Base-by-base conservation (phyloP, 2,888 invertebrate genomes). In the Dryadula phaetusa region DNA sequence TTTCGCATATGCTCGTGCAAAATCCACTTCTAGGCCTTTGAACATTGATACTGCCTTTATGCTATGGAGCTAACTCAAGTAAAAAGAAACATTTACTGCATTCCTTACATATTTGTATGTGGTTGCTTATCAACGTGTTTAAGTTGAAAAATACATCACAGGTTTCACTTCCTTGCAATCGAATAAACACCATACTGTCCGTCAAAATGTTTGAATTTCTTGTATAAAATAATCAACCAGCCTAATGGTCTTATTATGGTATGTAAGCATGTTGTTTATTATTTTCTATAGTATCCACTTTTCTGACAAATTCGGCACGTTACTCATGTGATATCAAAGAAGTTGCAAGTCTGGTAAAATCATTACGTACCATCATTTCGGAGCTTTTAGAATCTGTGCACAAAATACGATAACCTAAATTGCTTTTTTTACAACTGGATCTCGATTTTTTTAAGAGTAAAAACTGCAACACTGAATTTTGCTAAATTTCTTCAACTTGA, bases 71-170 rank as follows among this genome's bases (percentile, higher is more conserved):
- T 0, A n/a, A n/a, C n/a, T n/a, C n/a, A n/a, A n/a, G n/a, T n/a
- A 79, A 78, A 40, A 80, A 86, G 54, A 87, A 90, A 2, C 74
- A 79, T 76, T 80, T 83, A 0, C 83, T 82, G 60, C 88, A 90
- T 1, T 77, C 66, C 0, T 73, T 56, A 64, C 90, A 90, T 44
- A 80, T 80, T 22, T 83, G 82, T 80, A 22, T 83, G 82, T 0
- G 75, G 69, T 18, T 82, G 75, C 56, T 86, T 10, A 76, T 79
- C 4, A 86, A 70, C 0, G 79, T 75, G 0, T 79, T 75, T 62
- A 79, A 79, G 20, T 74, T 78, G 0, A 77, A 74, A 64, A 85
- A 87, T 0, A 72, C 79, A 5, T 82, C 81, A 62, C 87, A 87
- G 0, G 82, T 82, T 14, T 82, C 88, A 88, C 69, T 82, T 82